Evolutionary conservation across 2,113 vertebrate species (phyloP), one percentile per base, ranked within the genome.

Genomic region (Syngnathus floridae): DNA sequence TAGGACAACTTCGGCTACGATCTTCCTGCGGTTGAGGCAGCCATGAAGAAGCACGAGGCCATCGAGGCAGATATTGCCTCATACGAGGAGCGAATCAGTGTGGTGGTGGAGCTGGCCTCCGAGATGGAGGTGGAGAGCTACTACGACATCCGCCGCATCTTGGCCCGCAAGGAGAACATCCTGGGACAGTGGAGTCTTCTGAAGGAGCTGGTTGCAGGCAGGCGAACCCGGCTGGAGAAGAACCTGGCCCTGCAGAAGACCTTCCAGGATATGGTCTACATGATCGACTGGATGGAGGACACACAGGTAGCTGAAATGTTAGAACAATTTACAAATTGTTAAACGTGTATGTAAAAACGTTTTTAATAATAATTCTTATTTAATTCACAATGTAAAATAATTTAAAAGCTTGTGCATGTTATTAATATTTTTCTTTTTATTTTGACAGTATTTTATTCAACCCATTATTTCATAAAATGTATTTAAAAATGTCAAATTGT

Each of bases 241-340:
- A 96, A 96, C 76, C 72, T 98, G 74, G 91, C 93, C 0, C 85
- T 98, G 49, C 96, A 98, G 89, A 97, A 92, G 72, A 92, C 95
- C 75, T 98, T 98, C 77, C 96, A 98, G 83, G 96, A 98, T 77
- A 98, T 98, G 96, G 96, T 97, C 68, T 95, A 97, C 86, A 98
- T 98, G 96, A 97, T 98, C 0, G 94, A 96, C 85, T 98, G 96
- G 96, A 98, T 98, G 96, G 96, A 98, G 80, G 95, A 95, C 75
- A 94, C 93, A 84, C 95, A 98, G 93, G 95, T 96, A 73, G 4
- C 7, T 8, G 14, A 52, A 54, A 22, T n/a, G 12, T 9, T 22
- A 38, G 59, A 40, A 38, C 26, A 31, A 41, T 10, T 10, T 8
- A 9, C 7, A 41, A 41, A 10, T 41, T 41, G 40, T 41, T 41